A percentile compares a stretch with the other conserved stretches of the same genome.
phyloP scores from a whole-genome alignment of 35 echinoderm and acorn worm species.

The Diadema setosum region DNA sequence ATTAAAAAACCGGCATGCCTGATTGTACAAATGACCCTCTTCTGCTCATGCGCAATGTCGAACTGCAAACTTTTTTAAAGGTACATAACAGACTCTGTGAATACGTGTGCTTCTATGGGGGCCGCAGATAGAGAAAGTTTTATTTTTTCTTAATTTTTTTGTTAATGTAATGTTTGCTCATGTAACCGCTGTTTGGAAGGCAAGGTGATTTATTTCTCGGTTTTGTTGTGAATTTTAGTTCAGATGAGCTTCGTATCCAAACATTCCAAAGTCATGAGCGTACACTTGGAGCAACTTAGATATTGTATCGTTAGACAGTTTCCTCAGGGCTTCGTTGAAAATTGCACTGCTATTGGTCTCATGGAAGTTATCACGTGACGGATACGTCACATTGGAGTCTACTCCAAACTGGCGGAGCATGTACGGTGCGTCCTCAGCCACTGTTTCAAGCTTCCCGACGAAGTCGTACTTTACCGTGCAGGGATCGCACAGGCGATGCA shows the following conservation, averaged over 20 bases:
- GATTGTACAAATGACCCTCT: too few species aligned
- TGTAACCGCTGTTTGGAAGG: too few species aligned
- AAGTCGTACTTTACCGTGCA: conserved; percentile 19
- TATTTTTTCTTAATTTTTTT: too few species aligned
- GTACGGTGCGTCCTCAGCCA: background rate
- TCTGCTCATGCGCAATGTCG: too few species aligned
- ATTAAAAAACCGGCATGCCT: too few species aligned
- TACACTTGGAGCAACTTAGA: background rate
- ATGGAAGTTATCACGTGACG: background rate
- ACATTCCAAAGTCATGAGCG: background rate
- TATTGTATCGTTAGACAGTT: background rate
- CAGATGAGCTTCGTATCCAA: conserved; percentile 2
- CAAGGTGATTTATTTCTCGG: too few species aligned
- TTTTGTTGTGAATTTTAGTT: too few species aligned
- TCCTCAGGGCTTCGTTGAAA: background rate
- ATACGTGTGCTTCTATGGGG: too few species aligned
- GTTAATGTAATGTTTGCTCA: too few species aligned
- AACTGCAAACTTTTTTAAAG: too few species aligned
- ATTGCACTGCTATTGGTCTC: background rate
- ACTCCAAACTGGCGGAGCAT: background rate
- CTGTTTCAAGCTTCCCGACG: conserved; percentile 1
- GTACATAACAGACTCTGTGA: too few species aligned
- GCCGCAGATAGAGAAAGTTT: too few species aligned
- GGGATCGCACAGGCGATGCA: background rate
- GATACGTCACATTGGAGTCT: background rate